phyloP scores from a whole-genome alignment of 2,797 vertebrate genomes.

The Gallirallus australis region DNA sequence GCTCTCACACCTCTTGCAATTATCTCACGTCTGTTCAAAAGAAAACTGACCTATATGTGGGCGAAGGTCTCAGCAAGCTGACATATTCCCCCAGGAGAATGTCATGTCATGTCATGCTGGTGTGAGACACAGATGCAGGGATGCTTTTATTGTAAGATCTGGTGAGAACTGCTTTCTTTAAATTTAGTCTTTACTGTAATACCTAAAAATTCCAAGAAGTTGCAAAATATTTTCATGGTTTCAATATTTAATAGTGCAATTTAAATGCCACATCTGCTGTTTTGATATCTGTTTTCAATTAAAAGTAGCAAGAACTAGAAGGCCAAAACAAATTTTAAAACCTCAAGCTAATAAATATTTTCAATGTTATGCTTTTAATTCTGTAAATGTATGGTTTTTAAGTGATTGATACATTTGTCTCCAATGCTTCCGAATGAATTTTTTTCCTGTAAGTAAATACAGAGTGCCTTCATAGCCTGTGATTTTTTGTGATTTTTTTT shows the following conservation, averaged over 20 bases:
- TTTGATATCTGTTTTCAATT: neutral
- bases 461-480: neutral
- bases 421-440: neutral
- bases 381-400: neutral
- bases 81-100: neutral
- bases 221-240: neutral
- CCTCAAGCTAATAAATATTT: neutral
- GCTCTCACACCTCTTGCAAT: conserved; percentile 32
- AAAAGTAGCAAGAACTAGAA: neutral
- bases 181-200: neutral
- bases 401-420: neutral
- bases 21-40: conserved; percentile 20
- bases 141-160: neutral
- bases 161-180: neutral
- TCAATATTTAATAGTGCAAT: neutral
- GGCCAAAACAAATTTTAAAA: neutral
- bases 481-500: neutral
- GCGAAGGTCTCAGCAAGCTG: conserved; percentile 17
- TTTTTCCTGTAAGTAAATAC: neutral
- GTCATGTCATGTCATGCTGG: neutral
- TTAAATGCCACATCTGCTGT: neutral
- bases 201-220: neutral
- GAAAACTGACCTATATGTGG: conserved; percentile 23
- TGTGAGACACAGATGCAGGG: neutral
- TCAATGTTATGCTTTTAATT: neutral